phyloP scores from a whole-genome alignment of 1,140 invertebrate species.

The Listronotus bonariensis region DNA sequence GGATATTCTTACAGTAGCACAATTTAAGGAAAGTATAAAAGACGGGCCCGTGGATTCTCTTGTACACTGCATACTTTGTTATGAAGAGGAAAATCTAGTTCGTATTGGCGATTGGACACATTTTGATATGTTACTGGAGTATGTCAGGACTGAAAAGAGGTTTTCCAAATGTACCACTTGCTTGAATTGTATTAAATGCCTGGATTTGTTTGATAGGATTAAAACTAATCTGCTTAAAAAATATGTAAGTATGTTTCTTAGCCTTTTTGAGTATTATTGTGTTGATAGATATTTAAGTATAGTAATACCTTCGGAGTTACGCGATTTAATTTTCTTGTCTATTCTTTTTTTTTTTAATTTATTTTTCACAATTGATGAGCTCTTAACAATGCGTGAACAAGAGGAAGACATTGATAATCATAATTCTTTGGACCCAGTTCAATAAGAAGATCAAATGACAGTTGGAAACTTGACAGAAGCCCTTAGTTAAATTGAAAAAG shows the following conservation, averaged over 20 bases:
- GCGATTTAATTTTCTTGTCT: too few relatives aligned
- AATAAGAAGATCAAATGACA: too few relatives aligned
- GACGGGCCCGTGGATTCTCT: background rate
- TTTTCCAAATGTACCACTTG: conserved; percentile 5
- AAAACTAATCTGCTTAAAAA: conserved; percentile 16
- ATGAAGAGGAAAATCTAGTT: conserved; percentile 4
- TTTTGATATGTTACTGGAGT: conserved; percentile 4
- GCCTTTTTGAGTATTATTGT: too few relatives aligned
- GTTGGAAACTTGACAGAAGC: too few relatives aligned
- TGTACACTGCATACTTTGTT: conserved; percentile 7
- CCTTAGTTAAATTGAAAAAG: too few relatives aligned
- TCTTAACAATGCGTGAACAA: too few relatives aligned
- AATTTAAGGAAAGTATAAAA: background rate
- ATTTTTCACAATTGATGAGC: too few relatives aligned
- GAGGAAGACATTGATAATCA: too few relatives aligned
- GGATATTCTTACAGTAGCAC: background rate
- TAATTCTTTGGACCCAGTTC: too few relatives aligned
- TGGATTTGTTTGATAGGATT: conserved; percentile 3
- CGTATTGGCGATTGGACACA: conserved; percentile 1
- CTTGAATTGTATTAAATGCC: conserved; percentile 5
- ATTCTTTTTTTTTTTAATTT: too few relatives aligned
- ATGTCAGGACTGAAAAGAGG: background rate
- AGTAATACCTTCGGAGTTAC: too few relatives aligned
- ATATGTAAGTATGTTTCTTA: conserved; percentile 16
- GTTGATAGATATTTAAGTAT: too few relatives aligned